Conservation (phyloP, 2,797 vertebrate species). For the Notamacropus eugenii region DNA sequence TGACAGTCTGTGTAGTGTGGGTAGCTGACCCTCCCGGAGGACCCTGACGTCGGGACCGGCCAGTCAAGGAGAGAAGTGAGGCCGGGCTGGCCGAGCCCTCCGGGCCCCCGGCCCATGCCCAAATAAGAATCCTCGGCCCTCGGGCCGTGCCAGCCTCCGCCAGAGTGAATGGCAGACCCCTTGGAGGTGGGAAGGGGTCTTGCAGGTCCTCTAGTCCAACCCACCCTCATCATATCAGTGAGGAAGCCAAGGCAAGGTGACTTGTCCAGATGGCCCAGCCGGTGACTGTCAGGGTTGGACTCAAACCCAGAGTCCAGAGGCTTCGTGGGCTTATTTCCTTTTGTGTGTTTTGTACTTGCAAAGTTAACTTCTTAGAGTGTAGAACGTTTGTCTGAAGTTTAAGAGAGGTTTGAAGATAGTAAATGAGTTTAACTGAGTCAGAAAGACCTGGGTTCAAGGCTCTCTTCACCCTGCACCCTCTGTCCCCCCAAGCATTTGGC, state of each 20-base stretch:
- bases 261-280: not conserved
- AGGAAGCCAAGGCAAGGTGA: not conserved
- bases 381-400: slow-evolving; percentile 9
- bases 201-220: not conserved
- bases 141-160: not conserved
- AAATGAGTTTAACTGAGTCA: slow-evolving; percentile 30
- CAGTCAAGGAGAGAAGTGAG: too few species aligned
- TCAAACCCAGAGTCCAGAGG: not conserved
- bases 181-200: not conserved
- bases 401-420: slow-evolving; percentile 25
- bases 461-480: not conserved
- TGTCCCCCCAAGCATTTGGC: not conserved
- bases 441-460: not conserved
- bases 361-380: slow-evolving; percentile 36
- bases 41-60: too few species aligned
- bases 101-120: too few species aligned
- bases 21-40: too few species aligned
- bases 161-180: not conserved
- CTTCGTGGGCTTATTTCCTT: not conserved
- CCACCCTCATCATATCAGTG: too few species aligned
- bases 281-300: not conserved
- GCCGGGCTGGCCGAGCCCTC: too few species aligned
- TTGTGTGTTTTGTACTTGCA: not conserved
- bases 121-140: not conserved
- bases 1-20: too few species aligned